These are phyloP conservation scores for Homarus americanus DNA, from an alignment of 1,140 invertebrate genomes.

Conservation along the genomic window DNA sequence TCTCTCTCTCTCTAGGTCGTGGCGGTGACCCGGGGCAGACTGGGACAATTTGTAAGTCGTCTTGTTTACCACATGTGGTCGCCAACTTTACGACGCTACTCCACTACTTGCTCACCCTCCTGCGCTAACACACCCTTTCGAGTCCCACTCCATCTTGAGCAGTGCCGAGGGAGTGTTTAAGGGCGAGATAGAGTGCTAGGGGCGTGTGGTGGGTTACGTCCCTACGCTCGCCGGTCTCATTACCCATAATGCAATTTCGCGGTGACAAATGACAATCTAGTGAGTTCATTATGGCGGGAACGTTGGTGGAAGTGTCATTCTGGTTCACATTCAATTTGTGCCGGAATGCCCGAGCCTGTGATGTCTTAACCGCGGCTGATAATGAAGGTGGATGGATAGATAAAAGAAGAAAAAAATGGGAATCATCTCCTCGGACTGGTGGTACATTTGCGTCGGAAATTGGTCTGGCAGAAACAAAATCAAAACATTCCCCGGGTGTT, in stretches of 20 bases:
- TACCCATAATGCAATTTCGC: conserved; percentile 73
- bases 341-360: conserved; percentile 52
- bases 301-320: conserved; percentile 63
- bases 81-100: conserved; percentile 71
- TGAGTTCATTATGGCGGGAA: conserved; percentile 66
- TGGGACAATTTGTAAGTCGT: conserved; percentile 71
- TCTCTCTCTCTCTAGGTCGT: no score
- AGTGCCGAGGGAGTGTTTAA: neutral
- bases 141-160: neutral
- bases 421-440: conserved; percentile 10
- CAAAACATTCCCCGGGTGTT: no score
- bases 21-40: conserved; percentile 43
- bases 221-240: conserved; percentile 43
- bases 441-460: conserved; percentile 60
- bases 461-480: conserved; percentile 47
- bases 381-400: neutral
- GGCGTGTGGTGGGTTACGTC: neutral
- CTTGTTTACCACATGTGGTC: conserved; percentile 71
- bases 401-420: conserved; percentile 20
- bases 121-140: neutral
- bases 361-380: conserved; percentile 60
- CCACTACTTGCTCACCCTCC: neutral
- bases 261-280: conserved; percentile 72
- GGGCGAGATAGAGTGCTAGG: no score
- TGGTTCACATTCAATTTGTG: conserved; percentile 70